Base-by-base conservation (phyloP, 1,140 invertebrate species). In the Palaemon carinicauda region DNA sequence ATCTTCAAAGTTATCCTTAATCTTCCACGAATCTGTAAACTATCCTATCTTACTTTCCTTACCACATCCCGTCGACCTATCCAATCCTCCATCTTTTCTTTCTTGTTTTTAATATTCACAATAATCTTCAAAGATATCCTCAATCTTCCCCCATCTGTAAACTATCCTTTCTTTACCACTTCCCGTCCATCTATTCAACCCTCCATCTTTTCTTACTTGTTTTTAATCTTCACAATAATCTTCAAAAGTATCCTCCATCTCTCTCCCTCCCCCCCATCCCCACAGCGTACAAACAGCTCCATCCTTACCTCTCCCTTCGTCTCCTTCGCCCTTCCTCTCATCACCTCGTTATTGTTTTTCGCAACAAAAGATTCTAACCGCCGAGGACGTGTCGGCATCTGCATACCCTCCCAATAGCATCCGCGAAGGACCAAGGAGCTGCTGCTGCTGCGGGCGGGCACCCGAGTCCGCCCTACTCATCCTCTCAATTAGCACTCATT, bases 311-410 rank as follows among this genome's bases (percentile, higher is more conserved):
- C 24, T 15, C 7, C 69, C 71, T 41, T 21, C 71, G 2, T 10
- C 73, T 50, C 29, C 12, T 73, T 14, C 19, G 24, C 15, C n/a
- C 29, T 29, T 19, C 24, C 17, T 41, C 29, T 27, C 65, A 69
- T 69, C 65, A 69, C 65, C 65, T 69, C 65, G 65, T 69, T 69
- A 69, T 69, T 69, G 65, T 69, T 69, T 69, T 69, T 69, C 65
- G 65, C 65, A 31, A 69, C 65, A 69, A 69, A 69, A 21, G 65
- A 24, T 5, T 29, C 65, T 31, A 69, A 27, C 65, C 65, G 17
- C 17, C 1, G 15, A 69, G 17, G 21, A 69, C 65, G 65, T 69
- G 65, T 31, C 24, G 65, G 65, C 65, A 69, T 69, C 24, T 69
- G 65, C 21, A 69, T 69, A 69, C 24, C 21, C 41, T 41, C 41